Evolutionary conservation across 2,797 vertebrate species (phyloP), one percentile per base, ranked within the genome.

Genomic region (Loriculus beryllinus): DNA sequence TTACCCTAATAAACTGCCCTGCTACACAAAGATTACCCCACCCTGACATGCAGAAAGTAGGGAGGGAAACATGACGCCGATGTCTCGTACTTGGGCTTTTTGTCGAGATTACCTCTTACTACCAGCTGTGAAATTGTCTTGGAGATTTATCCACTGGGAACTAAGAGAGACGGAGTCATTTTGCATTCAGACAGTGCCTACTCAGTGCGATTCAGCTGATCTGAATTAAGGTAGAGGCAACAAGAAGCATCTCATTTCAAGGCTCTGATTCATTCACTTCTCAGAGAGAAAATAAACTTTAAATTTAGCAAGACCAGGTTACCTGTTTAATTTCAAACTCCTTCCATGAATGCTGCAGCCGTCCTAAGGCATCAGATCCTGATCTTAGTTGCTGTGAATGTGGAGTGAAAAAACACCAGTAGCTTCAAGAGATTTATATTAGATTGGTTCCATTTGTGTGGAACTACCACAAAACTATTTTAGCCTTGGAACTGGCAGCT

Each of bases 361-460:
- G 88, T 25, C 12, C 35, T 64, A 52, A 80, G 75, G 37, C 59
- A 37, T 43, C 69, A 76, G 54, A 56, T 60, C 14, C 26, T 67
- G 31, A 49, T 84, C 72, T 79, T 3, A 0, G 35, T 39, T 84
- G 60, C 67, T 64, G 37, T 74, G 57, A 79, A 70, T 43, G 18
- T 22, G 22, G 40, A 79, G 17, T 33, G 26, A 86, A 88, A 84
- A 92, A 86, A 16, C 70, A 70, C 45, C 60, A 65, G 75, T 82
- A 92, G 71, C 71, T 70, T 84, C 67, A 56, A 76, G 14, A 84
- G 43, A 74, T 86, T 94, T 70, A 60, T 82, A 72, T 72, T 76
- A 88, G 63, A 82, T 86, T 70, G 37, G 47, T 86, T 92, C 63
- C 8, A 86, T 84, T 95, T 88, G 56, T 86, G 77, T 59, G 88